Conservation (phyloP, 1,140 invertebrate genomes). For the Batillaria attramentaria region DNA sequence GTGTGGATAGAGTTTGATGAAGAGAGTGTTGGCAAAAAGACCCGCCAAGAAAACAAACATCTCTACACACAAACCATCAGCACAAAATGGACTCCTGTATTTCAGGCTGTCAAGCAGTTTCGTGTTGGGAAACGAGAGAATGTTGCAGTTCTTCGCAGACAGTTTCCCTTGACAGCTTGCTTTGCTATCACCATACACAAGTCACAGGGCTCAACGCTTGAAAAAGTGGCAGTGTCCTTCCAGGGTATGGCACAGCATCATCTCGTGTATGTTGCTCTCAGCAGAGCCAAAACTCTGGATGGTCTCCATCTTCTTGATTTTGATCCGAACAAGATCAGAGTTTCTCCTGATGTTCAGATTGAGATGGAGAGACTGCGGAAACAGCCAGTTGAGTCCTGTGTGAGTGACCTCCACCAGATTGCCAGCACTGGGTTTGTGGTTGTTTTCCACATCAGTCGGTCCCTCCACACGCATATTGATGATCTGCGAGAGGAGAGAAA, state of each 20-base stretch:
- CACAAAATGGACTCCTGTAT: conserved; percentile 1
- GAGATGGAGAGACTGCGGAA: background rate
- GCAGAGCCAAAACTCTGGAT: background rate
- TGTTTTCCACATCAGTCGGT: background rate
- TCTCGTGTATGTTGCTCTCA: conserved; percentile 4
- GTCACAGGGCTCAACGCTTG: background rate
- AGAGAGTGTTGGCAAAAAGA: background rate
- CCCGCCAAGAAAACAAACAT: background rate
- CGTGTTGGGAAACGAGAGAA: background rate
- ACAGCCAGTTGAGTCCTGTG: background rate
- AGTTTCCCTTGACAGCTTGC: background rate
- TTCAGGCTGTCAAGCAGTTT: background rate
- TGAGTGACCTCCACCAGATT: background rate
- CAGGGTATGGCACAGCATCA: conserved; percentile 5
- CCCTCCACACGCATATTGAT: background rate
- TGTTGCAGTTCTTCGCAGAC: background rate
- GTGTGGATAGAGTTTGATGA: background rate
- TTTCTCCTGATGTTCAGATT: background rate
- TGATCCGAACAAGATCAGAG: background rate
- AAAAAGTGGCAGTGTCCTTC: background rate
- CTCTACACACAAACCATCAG: background rate
- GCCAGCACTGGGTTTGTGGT: background rate
- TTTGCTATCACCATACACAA: background rate
- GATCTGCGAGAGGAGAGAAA: background rate
- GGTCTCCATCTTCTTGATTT: background rate